Percentiles rank a stretch among this genome's conserved stretches.
These are phyloP conservation scores for Australoheros facetus DNA, from an alignment of 2,797 vertebrate genomes.

Conservation along the genomic window DNA sequence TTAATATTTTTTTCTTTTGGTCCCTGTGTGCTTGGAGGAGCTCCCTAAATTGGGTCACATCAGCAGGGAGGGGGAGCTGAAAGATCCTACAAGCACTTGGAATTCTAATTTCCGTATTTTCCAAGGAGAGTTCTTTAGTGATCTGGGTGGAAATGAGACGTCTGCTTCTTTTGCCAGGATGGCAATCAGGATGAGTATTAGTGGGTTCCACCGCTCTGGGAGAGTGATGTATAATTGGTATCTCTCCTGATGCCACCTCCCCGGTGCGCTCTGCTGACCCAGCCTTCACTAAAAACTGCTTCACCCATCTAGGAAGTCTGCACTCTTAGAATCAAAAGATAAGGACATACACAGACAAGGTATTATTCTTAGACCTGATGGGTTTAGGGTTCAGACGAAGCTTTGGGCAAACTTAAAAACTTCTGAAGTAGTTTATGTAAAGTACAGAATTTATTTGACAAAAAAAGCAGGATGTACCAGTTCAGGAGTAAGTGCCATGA, in stretches of 20 bases:
- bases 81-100: constrained; percentile 40
- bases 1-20: constrained; percentile 12
- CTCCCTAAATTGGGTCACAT: constrained; percentile 70
- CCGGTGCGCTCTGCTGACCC: constrained; percentile 50
- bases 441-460: neutral
- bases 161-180: constrained; percentile 62
- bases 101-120: constrained; percentile 75
- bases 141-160: constrained; percentile 75
- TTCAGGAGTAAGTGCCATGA: neutral
- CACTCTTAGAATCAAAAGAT: neutral
- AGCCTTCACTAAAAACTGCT: constrained; percentile 60
- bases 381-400: neutral
- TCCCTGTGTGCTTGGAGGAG: constrained; percentile 16
- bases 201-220: constrained; percentile 62
- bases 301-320: constrained; percentile 28
- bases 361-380: neutral
- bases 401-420: neutral
- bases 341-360: neutral
- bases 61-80: constrained; percentile 36
- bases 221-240: constrained; percentile 70
- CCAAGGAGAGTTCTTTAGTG: constrained; percentile 68
- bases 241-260: constrained; percentile 67
- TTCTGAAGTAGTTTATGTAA: neutral
- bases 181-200: constrained; percentile 71
- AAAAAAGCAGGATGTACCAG: neutral